phyloP scores from a whole-genome alignment of 1,140 invertebrate genomes.

The Streblospio benedicti region DNA sequence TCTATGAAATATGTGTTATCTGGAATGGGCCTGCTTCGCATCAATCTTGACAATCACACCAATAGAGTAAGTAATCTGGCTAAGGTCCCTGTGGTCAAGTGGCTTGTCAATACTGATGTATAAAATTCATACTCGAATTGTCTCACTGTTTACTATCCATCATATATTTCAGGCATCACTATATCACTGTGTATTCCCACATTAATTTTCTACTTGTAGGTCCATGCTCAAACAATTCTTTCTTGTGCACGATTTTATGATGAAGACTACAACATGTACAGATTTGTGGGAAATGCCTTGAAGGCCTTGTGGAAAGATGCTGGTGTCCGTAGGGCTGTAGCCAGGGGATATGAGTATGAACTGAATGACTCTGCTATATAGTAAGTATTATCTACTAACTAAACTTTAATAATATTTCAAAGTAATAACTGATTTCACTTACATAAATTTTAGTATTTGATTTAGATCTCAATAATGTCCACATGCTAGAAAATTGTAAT shows the following conservation, averaged over 20 bases:
- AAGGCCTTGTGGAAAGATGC: slow-evolving; percentile 47
- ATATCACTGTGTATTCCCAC: no score
- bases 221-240: slow-evolving; percentile 45
- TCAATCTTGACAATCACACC: slow-evolving; percentile 55
- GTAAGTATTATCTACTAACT: slow-evolving; percentile 33
- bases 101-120: no score
- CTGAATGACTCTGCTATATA: slow-evolving; percentile 49
- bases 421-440: neutral
- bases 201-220: slow-evolving; percentile 35
- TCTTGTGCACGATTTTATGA: slow-evolving; percentile 45
- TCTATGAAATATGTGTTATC: slow-evolving; percentile 63
- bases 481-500: no score
- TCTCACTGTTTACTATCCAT: no score
- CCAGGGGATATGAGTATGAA: slow-evolving; percentile 53
- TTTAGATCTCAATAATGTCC: no score
- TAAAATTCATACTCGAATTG: no score
- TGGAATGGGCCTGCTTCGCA: slow-evolving; percentile 59
- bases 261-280: slow-evolving; percentile 38
- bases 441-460: no score
- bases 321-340: slow-evolving; percentile 56
- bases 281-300: slow-evolving; percentile 33
- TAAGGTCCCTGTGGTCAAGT: slow-evolving; percentile 14
- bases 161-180: no score
- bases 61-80: slow-evolving; percentile 50
- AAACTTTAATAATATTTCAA: neutral